Evolutionary conservation across 2,113 vertebrate species (phyloP).

Genomic region (Dromas ardeola): DNA sequence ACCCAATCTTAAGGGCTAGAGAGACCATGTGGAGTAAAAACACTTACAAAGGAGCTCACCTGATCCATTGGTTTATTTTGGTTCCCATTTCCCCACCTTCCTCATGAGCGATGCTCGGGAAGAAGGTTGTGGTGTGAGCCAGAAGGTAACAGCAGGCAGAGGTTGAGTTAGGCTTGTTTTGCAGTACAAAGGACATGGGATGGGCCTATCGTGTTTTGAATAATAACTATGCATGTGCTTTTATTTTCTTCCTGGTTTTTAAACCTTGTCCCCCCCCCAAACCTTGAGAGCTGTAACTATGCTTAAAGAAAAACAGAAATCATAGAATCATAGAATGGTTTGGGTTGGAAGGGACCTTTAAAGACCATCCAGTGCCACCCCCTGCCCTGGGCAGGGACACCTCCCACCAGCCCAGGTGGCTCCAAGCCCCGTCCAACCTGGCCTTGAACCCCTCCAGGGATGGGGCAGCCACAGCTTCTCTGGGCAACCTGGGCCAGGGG

Average conservation of each 20-base stretch:
- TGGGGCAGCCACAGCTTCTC: too few relatives aligned
- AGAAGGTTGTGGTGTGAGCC: not conserved
- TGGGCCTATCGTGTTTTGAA: not conserved
- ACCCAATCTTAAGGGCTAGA: not conserved
- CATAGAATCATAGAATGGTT: not conserved
- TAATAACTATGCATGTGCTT: not conserved
- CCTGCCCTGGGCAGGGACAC: not conserved
- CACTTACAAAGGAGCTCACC: not conserved
- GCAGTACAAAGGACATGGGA: too few relatives aligned
- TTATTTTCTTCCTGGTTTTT: not conserved
- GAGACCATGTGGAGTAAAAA: not conserved
- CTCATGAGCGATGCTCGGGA: not conserved
- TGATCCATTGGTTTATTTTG: not conserved
- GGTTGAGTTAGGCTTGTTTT: not conserved
- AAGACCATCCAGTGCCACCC: accelerated
- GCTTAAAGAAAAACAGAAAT: not conserved
- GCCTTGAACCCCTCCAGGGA: not conserved
- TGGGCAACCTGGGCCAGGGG: not conserved
- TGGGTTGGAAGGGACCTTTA: not conserved
- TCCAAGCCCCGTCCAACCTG: not conserved
- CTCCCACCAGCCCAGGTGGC: not conserved
- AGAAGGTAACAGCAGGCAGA: not conserved
- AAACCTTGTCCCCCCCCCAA: not conserved
- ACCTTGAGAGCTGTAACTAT: not conserved
- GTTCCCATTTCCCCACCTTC: not conserved